Evolutionary conservation across 1,140 invertebrate species (phyloP).

Genomic region (Arctopsyche grandis): DNA sequence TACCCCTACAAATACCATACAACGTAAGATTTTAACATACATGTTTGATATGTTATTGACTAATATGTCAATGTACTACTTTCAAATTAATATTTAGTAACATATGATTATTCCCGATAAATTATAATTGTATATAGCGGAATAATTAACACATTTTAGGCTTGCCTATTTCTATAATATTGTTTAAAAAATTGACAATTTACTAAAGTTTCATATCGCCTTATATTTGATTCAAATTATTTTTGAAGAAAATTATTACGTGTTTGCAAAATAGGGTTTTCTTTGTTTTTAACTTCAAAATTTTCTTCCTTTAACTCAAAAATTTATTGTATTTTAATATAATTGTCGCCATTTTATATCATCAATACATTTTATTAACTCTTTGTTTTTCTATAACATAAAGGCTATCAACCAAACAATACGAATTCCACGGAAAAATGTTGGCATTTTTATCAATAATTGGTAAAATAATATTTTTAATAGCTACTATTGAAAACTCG

Average conservation of each 20-base stretch:
- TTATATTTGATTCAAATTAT: not conserved
- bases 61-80: conserved; percentile 35
- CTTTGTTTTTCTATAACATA: conserved; percentile 1
- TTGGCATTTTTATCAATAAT: not conserved
- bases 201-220: not conserved
- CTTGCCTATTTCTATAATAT: conserved; percentile 8
- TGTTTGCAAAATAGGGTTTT: conserved; percentile 16
- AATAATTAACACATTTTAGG: conserved; percentile 31
- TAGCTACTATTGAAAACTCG: not conserved
- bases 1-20: conserved; percentile 62
- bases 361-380: not conserved
- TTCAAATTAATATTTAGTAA: conserved; percentile 11
- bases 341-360: too few relatives aligned
- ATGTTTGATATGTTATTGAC: conserved; percentile 36
- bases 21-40: conserved; percentile 59
- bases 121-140: conserved; percentile 32
- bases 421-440: not conserved
- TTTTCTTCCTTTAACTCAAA: not conserved
- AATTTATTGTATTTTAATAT: not conserved
- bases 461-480: not conserved
- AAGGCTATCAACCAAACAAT: not conserved
- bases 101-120: conserved; percentile 14
- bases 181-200: not conserved
- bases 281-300: conserved; percentile 9
- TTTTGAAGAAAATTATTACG: not conserved